These are phyloP conservation scores for Gnathonemus longibarbis DNA, from an alignment of 2,113 vertebrate species.

Conservation along the genomic window DNA sequence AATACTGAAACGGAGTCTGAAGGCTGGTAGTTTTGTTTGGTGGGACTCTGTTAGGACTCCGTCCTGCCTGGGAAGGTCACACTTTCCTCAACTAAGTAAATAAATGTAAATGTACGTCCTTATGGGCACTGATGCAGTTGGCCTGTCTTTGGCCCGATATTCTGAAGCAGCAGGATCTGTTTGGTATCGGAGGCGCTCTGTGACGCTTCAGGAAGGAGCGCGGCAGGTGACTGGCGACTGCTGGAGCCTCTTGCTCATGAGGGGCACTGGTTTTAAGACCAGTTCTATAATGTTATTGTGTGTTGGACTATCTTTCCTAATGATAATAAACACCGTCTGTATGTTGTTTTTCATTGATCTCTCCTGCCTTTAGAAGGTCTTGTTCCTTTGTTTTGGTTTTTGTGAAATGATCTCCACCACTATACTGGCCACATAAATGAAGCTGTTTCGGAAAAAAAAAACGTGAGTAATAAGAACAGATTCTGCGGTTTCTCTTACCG, in stretches of 20 bases:
- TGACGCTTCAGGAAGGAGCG: not conserved
- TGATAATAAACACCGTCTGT: not conserved
- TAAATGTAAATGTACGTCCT: too few relatives aligned
- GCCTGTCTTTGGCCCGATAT: not conserved
- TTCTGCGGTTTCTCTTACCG: not conserved
- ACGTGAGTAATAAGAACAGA: not conserved
- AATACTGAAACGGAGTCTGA: not conserved
- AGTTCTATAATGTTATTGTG: not conserved
- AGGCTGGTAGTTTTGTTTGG: not conserved
- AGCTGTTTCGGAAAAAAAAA: not conserved
- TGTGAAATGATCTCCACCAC: not conserved
- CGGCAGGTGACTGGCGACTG: not conserved
- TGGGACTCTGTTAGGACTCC: not conserved
- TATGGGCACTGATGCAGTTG: not conserved
- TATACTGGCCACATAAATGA: not conserved
- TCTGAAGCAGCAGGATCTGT: not conserved
- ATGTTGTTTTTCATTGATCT: not conserved
- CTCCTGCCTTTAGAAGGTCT: not conserved
- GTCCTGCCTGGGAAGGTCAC: not conserved
- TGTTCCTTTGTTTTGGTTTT: not conserved
- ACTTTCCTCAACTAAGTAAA: too few relatives aligned
- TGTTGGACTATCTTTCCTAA: not conserved
- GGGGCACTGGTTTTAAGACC: not conserved
- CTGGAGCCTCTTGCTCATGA: not conserved
- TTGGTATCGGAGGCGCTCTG: not conserved